Evolutionary conservation across 2,797 vertebrate genomes (phyloP).

Genomic region (Gymnothorax javanicus): DNA sequence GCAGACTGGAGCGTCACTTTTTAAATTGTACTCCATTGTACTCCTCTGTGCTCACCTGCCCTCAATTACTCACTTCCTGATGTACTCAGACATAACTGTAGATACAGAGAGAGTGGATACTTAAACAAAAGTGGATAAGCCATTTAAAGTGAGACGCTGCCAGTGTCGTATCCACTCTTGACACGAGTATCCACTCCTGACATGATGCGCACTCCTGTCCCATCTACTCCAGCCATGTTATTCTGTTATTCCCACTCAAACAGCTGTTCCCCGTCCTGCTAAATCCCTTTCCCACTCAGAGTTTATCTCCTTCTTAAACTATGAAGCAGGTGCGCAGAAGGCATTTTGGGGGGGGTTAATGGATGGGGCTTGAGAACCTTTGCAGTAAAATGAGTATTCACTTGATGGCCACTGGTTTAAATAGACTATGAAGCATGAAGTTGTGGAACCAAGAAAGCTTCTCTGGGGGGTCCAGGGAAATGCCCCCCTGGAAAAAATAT

Average conservation of each 20-base stretch:
- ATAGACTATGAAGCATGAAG: too few species aligned
- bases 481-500: too few species aligned
- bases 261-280: background rate
- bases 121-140: background rate
- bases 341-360: too few species aligned
- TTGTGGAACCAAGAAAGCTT: too few species aligned
- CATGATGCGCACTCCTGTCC: background rate
- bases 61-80: constrained; percentile 11
- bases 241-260: background rate
- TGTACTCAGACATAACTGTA: background rate
- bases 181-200: background rate
- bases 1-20: background rate
- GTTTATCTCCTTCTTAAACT: too few species aligned
- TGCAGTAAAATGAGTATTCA: too few species aligned
- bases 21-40: background rate
- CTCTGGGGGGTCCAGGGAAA: too few species aligned
- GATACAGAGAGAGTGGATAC: background rate
- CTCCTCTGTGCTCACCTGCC: background rate
- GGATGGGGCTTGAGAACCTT: too few species aligned
- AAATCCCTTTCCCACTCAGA: background rate
- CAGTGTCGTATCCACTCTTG: background rate
- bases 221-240: background rate
- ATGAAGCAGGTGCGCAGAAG: too few species aligned
- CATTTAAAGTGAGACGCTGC: background rate
- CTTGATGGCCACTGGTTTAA: too few species aligned